These are phyloP conservation scores for Eulithis prunata DNA, from an alignment of 2,888 invertebrate species.

Conservation along the genomic window DNA sequence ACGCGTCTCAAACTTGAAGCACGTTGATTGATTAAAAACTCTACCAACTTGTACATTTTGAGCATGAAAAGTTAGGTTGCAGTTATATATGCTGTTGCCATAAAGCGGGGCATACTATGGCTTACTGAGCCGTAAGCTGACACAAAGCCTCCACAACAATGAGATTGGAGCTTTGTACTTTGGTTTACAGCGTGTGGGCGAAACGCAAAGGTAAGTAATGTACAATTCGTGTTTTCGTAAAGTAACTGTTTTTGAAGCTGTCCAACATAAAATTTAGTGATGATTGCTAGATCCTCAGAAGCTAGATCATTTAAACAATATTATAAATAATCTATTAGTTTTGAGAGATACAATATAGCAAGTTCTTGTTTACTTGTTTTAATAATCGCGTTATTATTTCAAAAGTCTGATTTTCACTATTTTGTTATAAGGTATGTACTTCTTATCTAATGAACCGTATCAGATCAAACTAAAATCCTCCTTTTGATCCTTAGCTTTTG, in stretches of 20 bases:
- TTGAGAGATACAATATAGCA: too few relatives aligned
- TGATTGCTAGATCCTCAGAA: not conserved
- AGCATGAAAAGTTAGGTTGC: conserved; percentile 26
- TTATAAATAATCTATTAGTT: too few relatives aligned
- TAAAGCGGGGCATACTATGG: conserved; percentile 37
- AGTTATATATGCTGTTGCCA: conserved; percentile 37
- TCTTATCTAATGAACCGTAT: too few relatives aligned
- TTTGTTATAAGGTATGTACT: too few relatives aligned
- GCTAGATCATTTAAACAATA: too few relatives aligned
- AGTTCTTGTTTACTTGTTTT: too few relatives aligned
- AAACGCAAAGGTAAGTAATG: conserved; percentile 36
- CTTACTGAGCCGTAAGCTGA: conserved; percentile 51
- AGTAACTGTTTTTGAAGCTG: conserved; percentile 53
- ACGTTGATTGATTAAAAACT: conserved; percentile 34
- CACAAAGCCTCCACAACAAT: conserved; percentile 63
- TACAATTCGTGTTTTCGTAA: not conserved
- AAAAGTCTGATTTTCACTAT: too few relatives aligned
- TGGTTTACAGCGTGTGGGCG: conserved; percentile 57
- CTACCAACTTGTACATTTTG: conserved; percentile 11
- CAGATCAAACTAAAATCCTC: not conserved
- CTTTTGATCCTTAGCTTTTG: not conserved
- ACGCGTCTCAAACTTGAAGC: conserved; percentile 20
- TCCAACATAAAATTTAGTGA: conserved; percentile 9
- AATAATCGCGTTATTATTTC: too few relatives aligned
- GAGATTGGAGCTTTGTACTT: conserved; percentile 50